Base-by-base conservation (phyloP, 2,797 vertebrate species). In the Oophaga sylvatica region DNA sequence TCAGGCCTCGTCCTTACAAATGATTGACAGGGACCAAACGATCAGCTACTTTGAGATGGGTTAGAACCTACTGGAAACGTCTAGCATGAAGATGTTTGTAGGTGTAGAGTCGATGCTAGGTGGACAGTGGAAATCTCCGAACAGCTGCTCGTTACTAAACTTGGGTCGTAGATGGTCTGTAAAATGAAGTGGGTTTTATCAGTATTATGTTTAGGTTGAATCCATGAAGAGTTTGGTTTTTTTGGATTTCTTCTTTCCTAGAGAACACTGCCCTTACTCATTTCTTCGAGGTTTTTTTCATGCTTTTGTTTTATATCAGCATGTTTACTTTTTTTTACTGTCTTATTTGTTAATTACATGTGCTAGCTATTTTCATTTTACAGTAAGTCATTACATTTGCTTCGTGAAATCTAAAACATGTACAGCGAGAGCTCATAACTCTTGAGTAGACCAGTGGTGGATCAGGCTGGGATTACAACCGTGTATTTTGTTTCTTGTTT, bases 201-300 rank as follows among this genome's bases (percentile, higher is more conserved):
- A 94, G 94, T 95, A 93, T 95, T 95, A 93, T 86, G 62, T 84
- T 90, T 85, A 86, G 63, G 80, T 88, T 80, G n/a, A 48, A 35
- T 71, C 65, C 53, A 79, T 75, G 19, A 26, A 57, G 16, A 81
- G 15, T 41, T 73, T n/a, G 45, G 48, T 8, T 53, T 67, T 65
- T n/a, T 53, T 65, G n/a, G 80, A 48, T 65, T 77, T 60, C 59
- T 53, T 26, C 29, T 22, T 41, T 56, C 48, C 41, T 84, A 35
- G 82, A 62, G 71, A 84, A 75, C 82, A 75, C 70, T 84, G 82
- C 70, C 68, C 82, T 60, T 75, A 60, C 41, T 75, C 17, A 41
- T 75, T 73, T n/a, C 56, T 35, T 71, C 20, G 6, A 31, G 13
- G 12, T 83, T 57, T 70, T 71, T n/a, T 59, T 75, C 41, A n/a